phyloP scores from a whole-genome alignment of 2,888 invertebrate genomes.

The Idaea straminata region DNA sequence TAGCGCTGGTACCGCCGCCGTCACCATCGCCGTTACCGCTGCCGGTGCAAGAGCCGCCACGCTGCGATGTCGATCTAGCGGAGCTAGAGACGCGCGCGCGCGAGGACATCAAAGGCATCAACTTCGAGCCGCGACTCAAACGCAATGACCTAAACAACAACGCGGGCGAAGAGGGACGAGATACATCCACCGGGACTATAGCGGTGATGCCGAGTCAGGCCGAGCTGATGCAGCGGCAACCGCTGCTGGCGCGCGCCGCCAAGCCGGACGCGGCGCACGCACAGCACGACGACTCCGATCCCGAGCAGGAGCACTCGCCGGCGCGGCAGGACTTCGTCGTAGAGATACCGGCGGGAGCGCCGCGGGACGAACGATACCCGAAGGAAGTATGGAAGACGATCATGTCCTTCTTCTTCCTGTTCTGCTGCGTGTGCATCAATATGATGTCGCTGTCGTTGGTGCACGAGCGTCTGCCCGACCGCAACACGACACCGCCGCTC shows the following conservation, averaged over 20 bases:
- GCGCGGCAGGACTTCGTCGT: slow-evolving; percentile 71
- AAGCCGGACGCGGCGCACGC: slow-evolving; percentile 64
- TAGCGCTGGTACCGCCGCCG: slow-evolving; percentile 47
- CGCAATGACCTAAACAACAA: slow-evolving; percentile 79
- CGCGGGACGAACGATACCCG: slow-evolving; percentile 88
- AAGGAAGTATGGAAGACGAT: slow-evolving; percentile 92
- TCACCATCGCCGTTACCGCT: slow-evolving; percentile 31
- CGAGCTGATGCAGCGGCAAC: slow-evolving; percentile 77
- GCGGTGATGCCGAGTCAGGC: slow-evolving; percentile 71
- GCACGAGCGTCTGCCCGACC: slow-evolving; percentile 92
- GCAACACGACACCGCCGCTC: slow-evolving; percentile 86
- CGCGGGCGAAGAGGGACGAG: slow-evolving; percentile 46
- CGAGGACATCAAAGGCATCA: slow-evolving; percentile 72
- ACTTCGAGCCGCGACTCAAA: slow-evolving; percentile 67
- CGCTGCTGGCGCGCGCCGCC: slow-evolving; percentile 68
- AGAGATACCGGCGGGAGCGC: slow-evolving; percentile 81
- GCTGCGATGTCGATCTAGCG: slow-evolving; percentile 69
- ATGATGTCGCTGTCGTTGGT: slow-evolving; percentile 89
- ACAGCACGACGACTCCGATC: slow-evolving; percentile 71
- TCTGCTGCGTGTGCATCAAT: slow-evolving; percentile 72
- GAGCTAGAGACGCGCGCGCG: slow-evolving; percentile 60
- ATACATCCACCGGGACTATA: slow-evolving; percentile 21
- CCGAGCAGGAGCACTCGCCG: slow-evolving; percentile 68
- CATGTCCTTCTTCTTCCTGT: slow-evolving; percentile 70
- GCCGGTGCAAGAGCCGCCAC: slow-evolving; percentile 31